Percentiles rank a stretch among this genome's conserved stretches.
Conservation (phyloP, 2,113 vertebrate genomes). For the Gobius niger region DNA sequence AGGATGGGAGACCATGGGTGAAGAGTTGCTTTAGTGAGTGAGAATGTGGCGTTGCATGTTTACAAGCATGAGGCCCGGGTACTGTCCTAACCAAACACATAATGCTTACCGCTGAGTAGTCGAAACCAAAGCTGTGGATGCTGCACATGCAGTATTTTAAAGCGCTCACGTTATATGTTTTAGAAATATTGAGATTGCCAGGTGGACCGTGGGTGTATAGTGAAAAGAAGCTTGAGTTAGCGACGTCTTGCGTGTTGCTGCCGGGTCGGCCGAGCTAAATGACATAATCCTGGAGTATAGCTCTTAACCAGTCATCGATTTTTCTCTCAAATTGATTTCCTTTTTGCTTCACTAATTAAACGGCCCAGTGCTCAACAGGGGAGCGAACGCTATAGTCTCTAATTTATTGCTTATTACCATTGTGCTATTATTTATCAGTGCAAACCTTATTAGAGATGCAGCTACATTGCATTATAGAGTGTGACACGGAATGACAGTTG, state of each 20-base stretch:
- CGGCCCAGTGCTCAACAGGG: constrained; percentile 39
- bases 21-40: too few relatives aligned
- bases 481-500: constrained; percentile 23
- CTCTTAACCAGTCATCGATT: constrained; percentile 58
- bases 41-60: too few relatives aligned
- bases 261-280: constrained; percentile 21
- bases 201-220: too few relatives aligned
- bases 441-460: constrained; percentile 43
- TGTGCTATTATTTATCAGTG: constrained; percentile 60
- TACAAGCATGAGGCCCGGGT: too few relatives aligned
- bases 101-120: too few relatives aligned
- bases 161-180: too few relatives aligned
- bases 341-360: constrained; percentile 69
- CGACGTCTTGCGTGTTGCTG: constrained; percentile 18
- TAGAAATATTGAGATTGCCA: too few relatives aligned
- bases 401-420: constrained; percentile 57
- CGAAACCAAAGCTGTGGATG: too few relatives aligned
- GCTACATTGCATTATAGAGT: constrained; percentile 27
- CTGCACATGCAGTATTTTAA: too few relatives aligned
- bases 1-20: too few relatives aligned
- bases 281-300: constrained; percentile 11
- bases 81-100: too few relatives aligned
- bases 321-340: constrained; percentile 61
- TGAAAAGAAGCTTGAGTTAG: not conserved
- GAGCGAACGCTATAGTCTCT: constrained; percentile 41